Evolutionary conservation across 2,888 invertebrate species (phyloP), one percentile per base, ranked within the genome.

Genomic region (Conistra vaccinii): DNA sequence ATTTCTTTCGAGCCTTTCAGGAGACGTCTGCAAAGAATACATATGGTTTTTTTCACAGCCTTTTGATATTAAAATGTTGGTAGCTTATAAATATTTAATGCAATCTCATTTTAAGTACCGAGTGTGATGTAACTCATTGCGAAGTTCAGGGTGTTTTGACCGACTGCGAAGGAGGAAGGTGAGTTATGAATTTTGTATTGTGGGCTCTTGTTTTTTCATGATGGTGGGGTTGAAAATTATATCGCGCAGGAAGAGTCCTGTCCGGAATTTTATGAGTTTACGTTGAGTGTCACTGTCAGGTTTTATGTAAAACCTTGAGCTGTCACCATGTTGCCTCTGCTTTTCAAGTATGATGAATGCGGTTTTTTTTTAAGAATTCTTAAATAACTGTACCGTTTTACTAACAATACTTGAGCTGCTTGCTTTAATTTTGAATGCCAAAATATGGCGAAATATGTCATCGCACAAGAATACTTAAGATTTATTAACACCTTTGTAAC

Each of bases 31-130:
- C 85, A 87, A 89, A 88, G 90, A 91, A 90, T 90, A 90, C 89
- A 88, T 91, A 89, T 87, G 92, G 86, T 88, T 87, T 89, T 90
- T 91, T 91, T 90, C 91, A 85, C 81, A 88, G 88, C 87, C 93
- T 92, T 93, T 92, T 93, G 91, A 92, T 93, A 93, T 93, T 92
- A 93, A 93, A 93, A 93, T 92, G 91, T 90, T 90, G 91, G 88
- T 85, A 84, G 86, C 91, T 93, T 91, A 93, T 93, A 93, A 92
- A 93, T 93, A 93, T 93, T 91, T 93, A 92, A 93, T 93, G 93
- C 90, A 93, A 93, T 93, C 89, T 91, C 90, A 89, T 93, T 92
- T 91, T 91, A 87, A 89, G 89, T 88, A 90, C 88, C 83, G 86
- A 76, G 84, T 87, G 87, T 85, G 86, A 85, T 88, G 89, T 91